Base-by-base conservation (phyloP, 2,888 invertebrate species). In the Pseudeuparius sepicola region DNA sequence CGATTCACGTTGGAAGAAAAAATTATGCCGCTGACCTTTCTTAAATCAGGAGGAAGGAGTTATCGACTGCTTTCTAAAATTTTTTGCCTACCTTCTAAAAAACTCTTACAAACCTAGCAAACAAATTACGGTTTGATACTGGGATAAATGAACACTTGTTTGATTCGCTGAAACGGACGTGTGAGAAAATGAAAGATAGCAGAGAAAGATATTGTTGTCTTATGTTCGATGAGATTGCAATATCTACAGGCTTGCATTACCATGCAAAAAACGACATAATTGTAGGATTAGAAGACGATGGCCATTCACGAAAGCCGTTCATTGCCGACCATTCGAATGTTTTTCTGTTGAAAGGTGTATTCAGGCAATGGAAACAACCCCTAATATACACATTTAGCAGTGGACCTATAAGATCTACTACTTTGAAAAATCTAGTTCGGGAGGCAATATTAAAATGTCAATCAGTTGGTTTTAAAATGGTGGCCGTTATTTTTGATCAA, bases 401-500 rank as follows among this genome's bases (percentile, higher is more conserved):
- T 14, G 36, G 36, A 3, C 36, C 36, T 9, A 15, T 31, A 2
- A 36, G 25, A 20, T 15, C 13, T 9, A 11, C 23, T 13, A 5
- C 24, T 14, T 17, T 36, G 16, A 30, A 36, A 24, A 11, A 10
- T 9, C 16, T 32, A 14, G 28, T 33, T 24, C 17, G 17, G 20
- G 14, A 34, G 17, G n/a, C n/a, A n/a, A 24, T 41, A 25, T 26
- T 31, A 20, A n/a, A n/a, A n/a, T n/a, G n/a, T n/a, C 39, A 37
- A 23, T 30, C 23, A 15, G 37, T 41, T 27, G 47, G 46, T 5
- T 29, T 47, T 9, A 26, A 39, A 10, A 31, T 43, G 24, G 23
- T 46, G 13, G 40, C 38, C 3, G 38, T 39, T 12, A 36, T 47
- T 15, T 47, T 46, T 41, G 45, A 47, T 26, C 41, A 45, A 37